Percentiles rank a stretch among this genome's conserved stretches.
Conservation (phyloP, 2,797 vertebrate genomes). For the Hippopotamyrus pictus region DNA sequence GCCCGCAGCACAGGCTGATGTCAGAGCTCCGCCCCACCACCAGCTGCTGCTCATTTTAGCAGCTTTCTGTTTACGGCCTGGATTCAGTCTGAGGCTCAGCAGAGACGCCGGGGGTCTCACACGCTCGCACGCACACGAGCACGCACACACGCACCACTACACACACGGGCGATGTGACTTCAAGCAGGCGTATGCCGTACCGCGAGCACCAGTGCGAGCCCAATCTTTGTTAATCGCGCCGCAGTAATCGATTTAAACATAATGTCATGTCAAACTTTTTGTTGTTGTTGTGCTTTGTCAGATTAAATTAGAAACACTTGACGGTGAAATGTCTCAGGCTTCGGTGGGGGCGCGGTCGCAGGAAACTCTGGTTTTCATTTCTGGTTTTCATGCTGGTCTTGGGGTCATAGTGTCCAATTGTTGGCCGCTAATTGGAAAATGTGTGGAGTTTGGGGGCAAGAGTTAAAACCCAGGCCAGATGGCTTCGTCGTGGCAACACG, state of each 20-base stretch:
- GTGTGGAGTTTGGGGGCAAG: constrained; percentile 52
- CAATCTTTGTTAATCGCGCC: neutral
- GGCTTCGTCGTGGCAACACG: constrained; percentile 49
- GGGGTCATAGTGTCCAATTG: constrained; percentile 39
- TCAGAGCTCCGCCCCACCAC: constrained; percentile 64
- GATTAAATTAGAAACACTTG: neutral
- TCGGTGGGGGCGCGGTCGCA: neutral
- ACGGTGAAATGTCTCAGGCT: neutral
- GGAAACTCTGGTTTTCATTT: neutral
- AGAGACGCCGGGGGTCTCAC: neutral
- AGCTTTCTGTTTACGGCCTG: constrained; percentile 46
- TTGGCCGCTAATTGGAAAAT: constrained; percentile 45
- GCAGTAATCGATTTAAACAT: neutral
- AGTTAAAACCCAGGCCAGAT: constrained; percentile 55
- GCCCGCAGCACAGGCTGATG: constrained; percentile 54
- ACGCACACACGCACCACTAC: constrained; percentile 33
- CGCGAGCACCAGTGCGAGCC: neutral
- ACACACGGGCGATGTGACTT: neutral
- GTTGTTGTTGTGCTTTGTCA: neutral
- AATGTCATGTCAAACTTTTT: neutral
- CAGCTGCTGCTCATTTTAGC: constrained; percentile 78
- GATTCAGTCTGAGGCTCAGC: constrained; percentile 4
- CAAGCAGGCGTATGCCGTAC: neutral
- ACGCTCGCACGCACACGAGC: neutral
- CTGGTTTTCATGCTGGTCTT: constrained; percentile 13